Conservation (phyloP, 2,797 vertebrate species). For the Toxotes lorentzi region DNA sequence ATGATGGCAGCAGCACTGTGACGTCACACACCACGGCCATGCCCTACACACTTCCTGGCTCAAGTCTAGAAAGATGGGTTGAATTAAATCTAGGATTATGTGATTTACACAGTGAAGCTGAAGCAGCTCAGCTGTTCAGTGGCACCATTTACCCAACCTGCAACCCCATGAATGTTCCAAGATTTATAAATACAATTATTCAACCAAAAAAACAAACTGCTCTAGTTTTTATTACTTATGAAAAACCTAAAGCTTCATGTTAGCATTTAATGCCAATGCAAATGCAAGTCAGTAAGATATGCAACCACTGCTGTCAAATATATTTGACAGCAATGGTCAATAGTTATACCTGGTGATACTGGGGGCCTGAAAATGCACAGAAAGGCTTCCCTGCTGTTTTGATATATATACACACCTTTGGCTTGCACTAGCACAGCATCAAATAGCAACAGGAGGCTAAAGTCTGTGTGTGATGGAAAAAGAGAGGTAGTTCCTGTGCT, state of each 20-base stretch:
- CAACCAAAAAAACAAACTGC: constrained; percentile 41
- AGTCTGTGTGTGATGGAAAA: constrained; percentile 21
- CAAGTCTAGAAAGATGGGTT: constrained; percentile 41
- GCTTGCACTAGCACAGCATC: background rate
- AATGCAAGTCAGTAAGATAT: constrained; percentile 27
- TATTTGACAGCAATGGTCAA: too few species aligned
- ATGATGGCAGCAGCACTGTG: constrained; percentile 50
- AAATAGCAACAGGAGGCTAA: constrained; percentile 30
- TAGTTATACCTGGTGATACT: constrained; percentile 6
- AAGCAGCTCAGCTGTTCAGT: constrained; percentile 59
- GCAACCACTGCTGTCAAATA: constrained; percentile 34
- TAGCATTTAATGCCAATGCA: constrained; percentile 11
- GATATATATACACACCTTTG: constrained; percentile 2
- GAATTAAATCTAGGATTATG: constrained; percentile 35
- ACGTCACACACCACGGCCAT: constrained; percentile 60
- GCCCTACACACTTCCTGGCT: constrained; percentile 70
- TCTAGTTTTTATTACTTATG: constrained; percentile 6
- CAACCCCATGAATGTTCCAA: constrained; percentile 56
- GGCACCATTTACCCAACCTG: constrained; percentile 48
- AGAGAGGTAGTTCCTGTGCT: constrained; percentile 28
- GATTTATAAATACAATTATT: constrained; percentile 56
- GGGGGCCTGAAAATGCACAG: constrained; percentile 9
- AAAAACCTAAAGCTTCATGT: constrained; percentile 33
- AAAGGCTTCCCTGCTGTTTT: constrained; percentile 16
- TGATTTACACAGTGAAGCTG: constrained; percentile 39